phyloP scores from a whole-genome alignment of 2,888 invertebrate species.

The Autographa pulchrina region DNA sequence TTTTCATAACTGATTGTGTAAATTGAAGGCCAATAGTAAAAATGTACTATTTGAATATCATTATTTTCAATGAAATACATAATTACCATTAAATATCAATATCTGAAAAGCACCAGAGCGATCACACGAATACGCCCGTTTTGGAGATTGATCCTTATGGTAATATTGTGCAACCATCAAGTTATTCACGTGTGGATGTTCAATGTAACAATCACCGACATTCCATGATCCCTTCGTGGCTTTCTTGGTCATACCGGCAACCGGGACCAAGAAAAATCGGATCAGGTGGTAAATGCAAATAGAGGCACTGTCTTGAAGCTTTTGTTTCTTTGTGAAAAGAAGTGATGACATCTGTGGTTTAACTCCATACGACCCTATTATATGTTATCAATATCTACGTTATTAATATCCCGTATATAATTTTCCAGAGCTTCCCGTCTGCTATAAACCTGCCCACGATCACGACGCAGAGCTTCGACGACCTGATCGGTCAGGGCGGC shows the following conservation, averaged over 20 bases:
- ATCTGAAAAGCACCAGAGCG: too few species aligned
- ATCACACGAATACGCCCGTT: too few species aligned
- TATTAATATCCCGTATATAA: not conserved
- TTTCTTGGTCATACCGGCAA: too few species aligned
- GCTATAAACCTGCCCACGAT: slow-evolving; percentile 92
- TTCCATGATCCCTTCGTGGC: not conserved
- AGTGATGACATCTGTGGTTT: not conserved
- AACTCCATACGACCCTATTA: not conserved
- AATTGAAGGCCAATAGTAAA: too few species aligned
- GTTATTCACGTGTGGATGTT: not conserved
- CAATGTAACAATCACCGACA: not conserved
- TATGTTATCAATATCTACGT: not conserved
- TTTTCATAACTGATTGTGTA: too few species aligned
- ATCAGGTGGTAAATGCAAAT: not conserved
- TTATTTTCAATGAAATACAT: too few species aligned
- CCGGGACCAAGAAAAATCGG: too few species aligned
- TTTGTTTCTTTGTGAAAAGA: too few species aligned
- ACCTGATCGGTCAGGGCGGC: slow-evolving; percentile 78
- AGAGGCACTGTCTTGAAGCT: too few species aligned
- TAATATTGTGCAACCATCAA: slow-evolving; percentile 7
- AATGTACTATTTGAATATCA: too few species aligned
- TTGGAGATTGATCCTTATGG: too few species aligned
- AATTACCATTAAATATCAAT: too few species aligned
- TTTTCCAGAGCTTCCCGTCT: slow-evolving; percentile 90
- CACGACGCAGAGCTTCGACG: slow-evolving; percentile 92